Evolutionary conservation across 2,888 invertebrate species (phyloP), one percentile per base, ranked within the genome.

Genomic region (Schrankia costaestrigalis): DNA sequence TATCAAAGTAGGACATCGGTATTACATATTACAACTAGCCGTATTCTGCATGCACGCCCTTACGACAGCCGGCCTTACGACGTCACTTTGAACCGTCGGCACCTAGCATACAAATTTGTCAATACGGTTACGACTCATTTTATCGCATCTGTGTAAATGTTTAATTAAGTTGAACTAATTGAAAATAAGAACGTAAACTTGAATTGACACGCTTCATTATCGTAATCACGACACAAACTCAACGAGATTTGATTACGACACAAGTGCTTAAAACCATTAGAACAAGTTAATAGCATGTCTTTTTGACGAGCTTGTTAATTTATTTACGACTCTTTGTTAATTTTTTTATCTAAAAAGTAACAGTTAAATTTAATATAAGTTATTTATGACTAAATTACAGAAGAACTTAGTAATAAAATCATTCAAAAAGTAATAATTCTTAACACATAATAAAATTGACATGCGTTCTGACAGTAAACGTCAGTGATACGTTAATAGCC

Each of bases 21-120:
- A 52, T 56, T 49, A n/a, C n/a, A n/a, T n/a, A n/a, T n/a, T n/a
- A n/a, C n/a, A n/a, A n/a, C n/a, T n/a, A n/a, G n/a, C n/a, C n/a
- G n/a, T 67, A 80, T 75, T 72, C 78, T 37, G 54, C 38, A 49
- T 56, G 65, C 66, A 63, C 59, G 70, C 71, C 72, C 78, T 83
- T 82, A 72, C 76, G 63, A 64, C 73, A 79, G 54, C 18, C 63
- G 56, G 59, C 73, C 73, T 68, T 56, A 56, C 54, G 51, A 65
- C 63, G 71, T 76, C 70, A 78, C 71, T 50, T 61, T 64, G 61
- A 46, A 35, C 29, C 38, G 49, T 56, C 54, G 63, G 45, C 41
- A 34, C 35, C 31, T 46, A 39, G 57, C 53, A 54, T 57, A 61
- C 55, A 43, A 48, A 49, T 53, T 43, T 35, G 36, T 45, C 29